Percentiles rank a stretch among this genome's conserved stretches.
phyloP scores from a whole-genome alignment of 2,888 invertebrate species.

The Coecobrya sp. region DNA sequence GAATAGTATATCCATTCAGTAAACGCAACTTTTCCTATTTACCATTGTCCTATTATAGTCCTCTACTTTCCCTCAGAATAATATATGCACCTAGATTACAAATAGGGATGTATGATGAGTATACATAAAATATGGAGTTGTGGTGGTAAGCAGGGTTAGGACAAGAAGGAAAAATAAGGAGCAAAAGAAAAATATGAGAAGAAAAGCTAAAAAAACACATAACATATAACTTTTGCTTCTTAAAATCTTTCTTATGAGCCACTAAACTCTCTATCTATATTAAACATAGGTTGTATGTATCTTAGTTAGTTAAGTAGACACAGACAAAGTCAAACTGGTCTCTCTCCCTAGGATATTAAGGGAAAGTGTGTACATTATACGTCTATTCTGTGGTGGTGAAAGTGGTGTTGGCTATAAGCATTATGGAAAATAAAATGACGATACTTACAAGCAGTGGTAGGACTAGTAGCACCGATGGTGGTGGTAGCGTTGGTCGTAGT shows the following conservation, averaged over 20 bases:
- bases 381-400: slow-evolving; percentile 18
- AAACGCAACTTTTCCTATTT: slow-evolving; percentile 7
- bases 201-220: slow-evolving; percentile 42
- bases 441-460: too few species aligned
- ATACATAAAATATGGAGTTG: neutral
- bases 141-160: neutral
- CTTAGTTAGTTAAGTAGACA: neutral
- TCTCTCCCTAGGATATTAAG: neutral
- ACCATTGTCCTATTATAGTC: neutral
- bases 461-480: neutral
- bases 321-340: slow-evolving; percentile 50
- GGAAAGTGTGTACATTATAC: neutral
- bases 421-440: slow-evolving; percentile 19
- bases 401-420: slow-evolving; percentile 30
- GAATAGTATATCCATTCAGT: too few species aligned
- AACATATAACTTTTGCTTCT: slow-evolving; percentile 21
- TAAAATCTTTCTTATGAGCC: neutral
- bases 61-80: neutral
- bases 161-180: neutral
- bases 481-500: neutral
- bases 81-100: neutral
- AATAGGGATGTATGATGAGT: neutral
- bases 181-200: slow-evolving; percentile 9
- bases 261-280: neutral
- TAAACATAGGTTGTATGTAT: neutral